Evolutionary conservation across 2,113 vertebrate genomes (phyloP).

Genomic region (Dasyprocta punctata): DNA sequence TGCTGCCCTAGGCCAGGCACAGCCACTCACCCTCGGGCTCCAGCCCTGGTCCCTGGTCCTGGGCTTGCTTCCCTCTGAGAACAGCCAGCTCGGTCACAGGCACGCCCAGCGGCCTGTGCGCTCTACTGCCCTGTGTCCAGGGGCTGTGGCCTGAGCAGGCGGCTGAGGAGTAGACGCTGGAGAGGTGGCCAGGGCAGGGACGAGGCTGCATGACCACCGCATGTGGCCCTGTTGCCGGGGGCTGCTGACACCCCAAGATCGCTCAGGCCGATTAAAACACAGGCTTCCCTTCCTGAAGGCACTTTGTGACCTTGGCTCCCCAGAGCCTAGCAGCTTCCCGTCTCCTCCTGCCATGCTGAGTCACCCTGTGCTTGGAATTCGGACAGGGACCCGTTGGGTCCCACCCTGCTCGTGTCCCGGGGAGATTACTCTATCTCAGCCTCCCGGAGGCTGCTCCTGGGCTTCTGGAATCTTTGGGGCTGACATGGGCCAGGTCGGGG

Average conservation of each 20-base stretch:
- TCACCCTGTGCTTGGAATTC: slow-evolving; percentile 72
- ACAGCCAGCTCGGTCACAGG: background rate
- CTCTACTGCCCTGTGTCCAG: background rate
- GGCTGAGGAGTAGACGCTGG: background rate
- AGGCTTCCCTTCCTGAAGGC: background rate
- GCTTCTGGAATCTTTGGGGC: slow-evolving; percentile 84
- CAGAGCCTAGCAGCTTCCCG: background rate
- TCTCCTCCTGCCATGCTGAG: slow-evolving; percentile 31
- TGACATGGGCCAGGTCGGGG: slow-evolving; percentile 77
- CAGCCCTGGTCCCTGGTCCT: fast-evolving
- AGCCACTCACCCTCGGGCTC: fast-evolving
- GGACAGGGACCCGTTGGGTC: slow-evolving; percentile 54
- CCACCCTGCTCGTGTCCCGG: slow-evolving; percentile 80
- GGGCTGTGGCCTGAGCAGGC: background rate
- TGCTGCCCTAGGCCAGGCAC: background rate
- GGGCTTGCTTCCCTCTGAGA: fast-evolving
- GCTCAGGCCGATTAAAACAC: fast-evolving
- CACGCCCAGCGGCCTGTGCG: fast-evolving
- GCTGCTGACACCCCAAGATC: background rate
- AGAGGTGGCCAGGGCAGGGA: background rate
- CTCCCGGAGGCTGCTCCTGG: slow-evolving; percentile 49
- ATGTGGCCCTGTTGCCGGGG: fast-evolving
- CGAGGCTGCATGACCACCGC: background rate
- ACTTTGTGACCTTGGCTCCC: fast-evolving
- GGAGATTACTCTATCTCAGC: slow-evolving; percentile 88